These are phyloP conservation scores for Iselma pallidipennis DNA, from an alignment of 2,888 invertebrate genomes.

Conservation along the genomic window DNA sequence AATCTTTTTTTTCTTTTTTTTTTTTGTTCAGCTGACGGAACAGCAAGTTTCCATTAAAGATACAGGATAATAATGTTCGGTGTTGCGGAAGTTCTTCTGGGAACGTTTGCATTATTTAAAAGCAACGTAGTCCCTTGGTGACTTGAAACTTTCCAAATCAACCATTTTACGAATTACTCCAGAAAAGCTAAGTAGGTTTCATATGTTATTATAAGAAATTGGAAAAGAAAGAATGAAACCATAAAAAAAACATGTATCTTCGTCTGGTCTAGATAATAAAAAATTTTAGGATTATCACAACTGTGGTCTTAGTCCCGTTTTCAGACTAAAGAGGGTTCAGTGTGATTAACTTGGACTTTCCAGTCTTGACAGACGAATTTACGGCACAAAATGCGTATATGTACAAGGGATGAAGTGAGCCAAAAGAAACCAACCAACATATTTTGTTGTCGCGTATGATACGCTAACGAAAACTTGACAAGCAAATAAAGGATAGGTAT, in stretches of 20 bases:
- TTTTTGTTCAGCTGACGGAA: background rate
- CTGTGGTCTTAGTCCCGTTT: too few relatives aligned
- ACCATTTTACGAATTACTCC: slow-evolving; percentile 15
- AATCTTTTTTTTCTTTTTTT: background rate
- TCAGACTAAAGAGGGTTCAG: too few relatives aligned
- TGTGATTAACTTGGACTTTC: background rate
- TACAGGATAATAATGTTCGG: background rate
- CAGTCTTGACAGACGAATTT: background rate
- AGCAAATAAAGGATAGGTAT: background rate
- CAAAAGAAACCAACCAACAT: background rate
- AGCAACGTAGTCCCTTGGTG: slow-evolving; percentile 6
- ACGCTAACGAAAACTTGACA: background rate
- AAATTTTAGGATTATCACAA: too few relatives aligned
- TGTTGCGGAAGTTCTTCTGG: background rate
- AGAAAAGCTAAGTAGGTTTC: background rate
- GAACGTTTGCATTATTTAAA: slow-evolving; percentile 14
- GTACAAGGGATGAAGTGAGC: too few relatives aligned
- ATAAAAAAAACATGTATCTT: too few relatives aligned
- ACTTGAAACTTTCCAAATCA: slow-evolving; percentile 12
- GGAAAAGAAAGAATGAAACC: background rate
- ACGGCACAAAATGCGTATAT: background rate
- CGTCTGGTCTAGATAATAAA: too few relatives aligned
- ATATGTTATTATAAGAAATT: background rate
- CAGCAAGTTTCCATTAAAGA: background rate
- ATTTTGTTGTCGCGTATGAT: background rate